These are phyloP conservation scores for Crax fasciolata DNA, from an alignment of 2,797 vertebrate species.

Conservation along the genomic window DNA sequence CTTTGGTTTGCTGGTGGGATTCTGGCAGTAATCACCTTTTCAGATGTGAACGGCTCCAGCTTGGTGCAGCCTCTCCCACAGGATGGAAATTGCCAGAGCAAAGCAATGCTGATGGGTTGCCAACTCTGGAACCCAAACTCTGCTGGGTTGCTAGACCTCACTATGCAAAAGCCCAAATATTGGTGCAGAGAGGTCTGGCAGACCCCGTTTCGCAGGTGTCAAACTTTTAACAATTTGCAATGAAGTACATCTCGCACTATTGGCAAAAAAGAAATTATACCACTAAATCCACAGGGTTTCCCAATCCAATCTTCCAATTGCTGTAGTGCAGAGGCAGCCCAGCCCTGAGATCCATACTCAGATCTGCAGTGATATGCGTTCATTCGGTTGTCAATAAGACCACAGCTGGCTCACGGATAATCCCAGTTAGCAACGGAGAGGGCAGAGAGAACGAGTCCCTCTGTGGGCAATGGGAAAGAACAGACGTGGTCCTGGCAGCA, in stretches of 20 bases:
- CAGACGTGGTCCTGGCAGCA: neutral
- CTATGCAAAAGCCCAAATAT: rapidly evolving
- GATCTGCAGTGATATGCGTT: rapidly evolving
- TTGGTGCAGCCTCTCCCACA: neutral
- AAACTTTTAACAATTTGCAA: neutral
- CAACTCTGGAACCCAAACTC: neutral
- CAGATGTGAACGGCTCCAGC: neutral
- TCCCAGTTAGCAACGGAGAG: neutral
- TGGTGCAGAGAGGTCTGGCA: neutral
- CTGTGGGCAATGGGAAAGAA: neutral
- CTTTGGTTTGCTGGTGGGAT: neutral
- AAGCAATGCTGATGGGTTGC: neutral
- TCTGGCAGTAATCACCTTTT: neutral
- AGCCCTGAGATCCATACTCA: rapidly evolving
- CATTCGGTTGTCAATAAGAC: neutral
- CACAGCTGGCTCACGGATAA: too few species aligned
- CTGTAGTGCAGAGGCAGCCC: neutral
- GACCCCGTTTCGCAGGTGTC: neutral
- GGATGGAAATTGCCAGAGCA: neutral
- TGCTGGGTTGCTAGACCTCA: neutral
- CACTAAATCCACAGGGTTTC: neutral
- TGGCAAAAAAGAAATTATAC: neutral
- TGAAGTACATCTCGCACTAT: neutral
- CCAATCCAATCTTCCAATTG: rapidly evolving
- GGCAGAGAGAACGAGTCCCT: neutral